phyloP scores from a whole-genome alignment of 2,888 invertebrate species.

The Lasioglossum zephyrum region DNA sequence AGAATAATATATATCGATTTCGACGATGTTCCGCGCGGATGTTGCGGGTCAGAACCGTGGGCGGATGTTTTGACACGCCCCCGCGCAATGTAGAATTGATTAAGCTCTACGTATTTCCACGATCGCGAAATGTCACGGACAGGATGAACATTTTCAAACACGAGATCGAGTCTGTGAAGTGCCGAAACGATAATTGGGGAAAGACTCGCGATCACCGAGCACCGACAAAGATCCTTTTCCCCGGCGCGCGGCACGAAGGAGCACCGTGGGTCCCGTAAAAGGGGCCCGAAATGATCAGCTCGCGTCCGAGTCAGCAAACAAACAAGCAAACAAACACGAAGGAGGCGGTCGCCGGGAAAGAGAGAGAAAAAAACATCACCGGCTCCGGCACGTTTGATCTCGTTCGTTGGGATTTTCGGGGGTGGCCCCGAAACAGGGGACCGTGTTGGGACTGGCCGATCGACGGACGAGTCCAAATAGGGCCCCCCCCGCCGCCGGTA shows the following conservation, averaged over 20 bases:
- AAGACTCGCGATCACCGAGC: background rate
- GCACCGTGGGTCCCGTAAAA: background rate
- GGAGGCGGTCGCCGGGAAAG: constrained; percentile 34
- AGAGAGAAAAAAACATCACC: constrained; percentile 32
- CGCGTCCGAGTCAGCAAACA: constrained; percentile 72
- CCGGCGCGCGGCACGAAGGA: background rate
- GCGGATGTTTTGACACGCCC: background rate
- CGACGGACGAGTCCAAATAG: constrained; percentile 47
- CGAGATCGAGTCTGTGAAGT: background rate
- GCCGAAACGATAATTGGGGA: background rate
- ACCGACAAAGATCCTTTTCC: constrained; percentile 2
- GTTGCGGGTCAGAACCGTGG: background rate
- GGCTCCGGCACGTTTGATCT: constrained; percentile 73
- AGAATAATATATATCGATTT: background rate
- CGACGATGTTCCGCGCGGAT: background rate
- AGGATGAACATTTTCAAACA: background rate
- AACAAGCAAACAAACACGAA: constrained; percentile 78
- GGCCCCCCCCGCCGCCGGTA: constrained; percentile 22
- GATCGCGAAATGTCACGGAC: background rate
- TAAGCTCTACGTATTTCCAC: background rate
- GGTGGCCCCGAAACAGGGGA: constrained; percentile 59
- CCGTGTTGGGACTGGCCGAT: constrained; percentile 50
- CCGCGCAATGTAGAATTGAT: background rate
- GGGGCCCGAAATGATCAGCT: constrained; percentile 41
- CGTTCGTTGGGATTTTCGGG: constrained; percentile 64